These are phyloP conservation scores for Philypnodon macrostomus DNA, from an alignment of 2,797 vertebrate species.

Conservation along the genomic window DNA sequence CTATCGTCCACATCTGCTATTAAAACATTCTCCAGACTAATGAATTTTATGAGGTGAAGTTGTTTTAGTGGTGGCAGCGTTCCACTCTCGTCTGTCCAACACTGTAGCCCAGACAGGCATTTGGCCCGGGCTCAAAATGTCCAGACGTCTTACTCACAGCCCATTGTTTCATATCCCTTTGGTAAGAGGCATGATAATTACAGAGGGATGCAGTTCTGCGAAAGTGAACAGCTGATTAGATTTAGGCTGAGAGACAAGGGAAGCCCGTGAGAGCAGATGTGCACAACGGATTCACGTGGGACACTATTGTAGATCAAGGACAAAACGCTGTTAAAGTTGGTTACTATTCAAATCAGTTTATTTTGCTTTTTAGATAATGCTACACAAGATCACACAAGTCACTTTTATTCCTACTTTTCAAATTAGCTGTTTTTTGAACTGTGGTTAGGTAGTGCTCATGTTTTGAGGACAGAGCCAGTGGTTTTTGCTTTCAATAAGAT, in stretches of 20 bases:
- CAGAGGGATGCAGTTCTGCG: conserved; percentile 52
- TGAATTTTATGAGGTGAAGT: conserved; percentile 55
- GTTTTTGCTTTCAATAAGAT: too few relatives aligned
- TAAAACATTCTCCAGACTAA: conserved; percentile 62
- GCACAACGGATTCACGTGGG: conserved; percentile 50
- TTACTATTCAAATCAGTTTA: too few relatives aligned
- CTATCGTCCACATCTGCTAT: conserved; percentile 42
- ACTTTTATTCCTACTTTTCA: too few relatives aligned
- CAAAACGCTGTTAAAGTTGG: too few relatives aligned
- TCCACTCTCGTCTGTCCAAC: conserved; percentile 64
- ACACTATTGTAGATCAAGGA: background rate
- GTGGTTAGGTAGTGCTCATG: too few relatives aligned
- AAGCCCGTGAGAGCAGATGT: conserved; percentile 56
- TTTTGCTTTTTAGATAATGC: too few relatives aligned
- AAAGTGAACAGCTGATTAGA: conserved; percentile 52
- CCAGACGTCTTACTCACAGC: conserved; percentile 78
- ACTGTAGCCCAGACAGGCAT: conserved; percentile 71
- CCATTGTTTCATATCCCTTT: conserved; percentile 73
- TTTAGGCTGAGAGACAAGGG: conserved; percentile 28
- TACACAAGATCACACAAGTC: too few relatives aligned
- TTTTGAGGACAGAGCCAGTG: too few relatives aligned
- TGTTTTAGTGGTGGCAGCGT: conserved; percentile 56
- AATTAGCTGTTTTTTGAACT: too few relatives aligned
- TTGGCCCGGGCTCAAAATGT: conserved; percentile 71
- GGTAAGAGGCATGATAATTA: conserved; percentile 66